Base-by-base conservation (phyloP, 1,140 invertebrate genomes). In the Anadara kagoshimensis region DNA sequence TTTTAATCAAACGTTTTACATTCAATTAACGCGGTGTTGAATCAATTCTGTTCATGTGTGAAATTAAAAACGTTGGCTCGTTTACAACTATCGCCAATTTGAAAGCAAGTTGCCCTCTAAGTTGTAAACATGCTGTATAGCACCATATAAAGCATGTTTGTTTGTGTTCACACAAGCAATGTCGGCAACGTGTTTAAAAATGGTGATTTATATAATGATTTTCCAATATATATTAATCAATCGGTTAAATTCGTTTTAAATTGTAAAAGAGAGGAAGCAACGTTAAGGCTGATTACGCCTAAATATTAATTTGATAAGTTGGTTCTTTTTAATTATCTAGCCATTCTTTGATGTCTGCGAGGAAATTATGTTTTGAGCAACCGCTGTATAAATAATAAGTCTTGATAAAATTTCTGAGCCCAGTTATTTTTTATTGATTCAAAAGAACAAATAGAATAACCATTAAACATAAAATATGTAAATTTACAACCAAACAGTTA, bases 321-420 rank as follows among this genome's bases (percentile, higher is more conserved):
- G n/a, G 24, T 57, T 57, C 56, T 26, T 57, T 26, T 20, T 20
- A 20, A 57, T 20, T 57, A 18, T 57, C 12, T 57, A 16, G 49
- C 24, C 2, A 18, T 20, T 18, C 56, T 57, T 57, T 57, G 56
- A 57, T 22, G 56, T 57, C 24, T 14, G 56, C 3, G 56, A 57
- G 56, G 56, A 57, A 57, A 57, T 57, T 57, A 57, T 57, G 56
- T 57, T 57, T 36, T 26, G 56, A 57, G 56, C 56, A 57, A 57
- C 24, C 56, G 56, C 20, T 20, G 18, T 57, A 20, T 22, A 14
- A 24, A 57, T 22, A 20, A 57, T 3, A 51, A 51, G 4, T 22
- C 4, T 4, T 16, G 49, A 51, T 51, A 16, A 51, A 51, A 10
- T 36, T 36, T 36, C 29, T 36, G 29, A 36, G 29, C 29, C 29